Percentiles rank a stretch among this genome's conserved stretches.
phyloP scores from a whole-genome alignment of 2,888 invertebrate genomes.

The Halocaridina rubra region DNA sequence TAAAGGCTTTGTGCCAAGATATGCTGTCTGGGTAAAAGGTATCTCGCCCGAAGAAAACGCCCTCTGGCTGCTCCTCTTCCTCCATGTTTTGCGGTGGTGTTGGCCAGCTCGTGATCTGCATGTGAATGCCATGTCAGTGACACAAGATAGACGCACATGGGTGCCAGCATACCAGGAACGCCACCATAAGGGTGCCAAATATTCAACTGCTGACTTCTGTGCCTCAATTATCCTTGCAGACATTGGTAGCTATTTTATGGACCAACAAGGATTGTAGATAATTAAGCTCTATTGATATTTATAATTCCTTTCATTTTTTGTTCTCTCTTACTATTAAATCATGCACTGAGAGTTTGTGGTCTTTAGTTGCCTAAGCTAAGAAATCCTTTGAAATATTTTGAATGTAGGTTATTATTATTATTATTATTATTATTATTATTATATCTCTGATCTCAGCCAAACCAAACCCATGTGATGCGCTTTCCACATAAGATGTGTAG shows the following conservation, averaged over 20 bases:
- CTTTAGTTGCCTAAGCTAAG: neutral
- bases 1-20: neutral
- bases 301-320: neutral
- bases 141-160: neutral
- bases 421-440: neutral
- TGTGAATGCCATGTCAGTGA: neutral
- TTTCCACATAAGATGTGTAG: too few relatives aligned
- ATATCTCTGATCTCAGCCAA: constrained; percentile 20
- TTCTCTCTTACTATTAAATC: neutral
- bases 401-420: too few relatives aligned
- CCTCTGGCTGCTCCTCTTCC: too few relatives aligned
- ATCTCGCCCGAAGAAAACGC: neutral
- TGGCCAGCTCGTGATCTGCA: neutral
- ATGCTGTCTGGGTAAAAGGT: neutral
- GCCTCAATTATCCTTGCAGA: constrained; percentile 36
- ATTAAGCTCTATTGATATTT: neutral
- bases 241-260: constrained; percentile 43
- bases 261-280: constrained; percentile 18
- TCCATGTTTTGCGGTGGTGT: neutral
- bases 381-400: neutral
- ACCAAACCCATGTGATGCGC: neutral
- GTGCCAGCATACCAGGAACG: neutral
- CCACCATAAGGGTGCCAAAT: constrained; percentile 42
- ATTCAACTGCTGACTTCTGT: constrained; percentile 1
- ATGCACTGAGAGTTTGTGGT: neutral